A percentile compares a stretch with the other conserved stretches of the same genome.
Evolutionary conservation across 2,888 invertebrate species (phyloP).

Genomic region (Synanthedon vespiformis): DNA sequence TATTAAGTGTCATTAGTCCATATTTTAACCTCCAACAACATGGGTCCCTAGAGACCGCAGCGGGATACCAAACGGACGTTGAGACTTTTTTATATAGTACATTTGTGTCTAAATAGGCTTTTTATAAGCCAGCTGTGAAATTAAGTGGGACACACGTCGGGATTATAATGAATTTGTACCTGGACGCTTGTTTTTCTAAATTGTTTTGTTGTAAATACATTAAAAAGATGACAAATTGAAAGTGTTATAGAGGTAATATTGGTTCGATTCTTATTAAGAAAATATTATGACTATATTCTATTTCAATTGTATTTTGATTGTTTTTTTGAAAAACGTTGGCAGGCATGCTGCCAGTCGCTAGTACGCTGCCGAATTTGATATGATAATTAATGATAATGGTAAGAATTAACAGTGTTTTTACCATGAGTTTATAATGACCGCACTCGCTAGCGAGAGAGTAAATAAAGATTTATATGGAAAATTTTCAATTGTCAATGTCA

Average conservation of each 20-base stretch:
- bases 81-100: conserved; percentile 29
- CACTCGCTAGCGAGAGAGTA: too few species aligned
- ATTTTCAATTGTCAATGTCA: too few species aligned
- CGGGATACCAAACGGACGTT: conserved; percentile 31
- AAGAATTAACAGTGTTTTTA: too few species aligned
- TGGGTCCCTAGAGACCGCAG: conserved; percentile 34
- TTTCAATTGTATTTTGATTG: too few species aligned
- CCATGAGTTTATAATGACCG: too few species aligned
- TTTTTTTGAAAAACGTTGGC: too few species aligned
- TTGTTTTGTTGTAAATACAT: background rate
- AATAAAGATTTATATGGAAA: too few species aligned
- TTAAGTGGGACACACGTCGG: conserved; percentile 55
- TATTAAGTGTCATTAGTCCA: conserved; percentile 41
- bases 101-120: conserved; percentile 42
- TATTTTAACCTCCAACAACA: conserved; percentile 33
- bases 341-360: too few species aligned
- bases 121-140: conserved; percentile 57
- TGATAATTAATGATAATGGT: too few species aligned
- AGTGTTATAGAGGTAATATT: background rate
- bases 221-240: background rate
- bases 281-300: background rate
- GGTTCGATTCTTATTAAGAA: background rate
- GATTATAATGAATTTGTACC: conserved; percentile 53
- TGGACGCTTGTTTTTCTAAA: conserved; percentile 18
- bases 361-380: too few species aligned